Base-by-base conservation (phyloP, 2,888 invertebrate genomes). In the Melanargia galathea region DNA sequence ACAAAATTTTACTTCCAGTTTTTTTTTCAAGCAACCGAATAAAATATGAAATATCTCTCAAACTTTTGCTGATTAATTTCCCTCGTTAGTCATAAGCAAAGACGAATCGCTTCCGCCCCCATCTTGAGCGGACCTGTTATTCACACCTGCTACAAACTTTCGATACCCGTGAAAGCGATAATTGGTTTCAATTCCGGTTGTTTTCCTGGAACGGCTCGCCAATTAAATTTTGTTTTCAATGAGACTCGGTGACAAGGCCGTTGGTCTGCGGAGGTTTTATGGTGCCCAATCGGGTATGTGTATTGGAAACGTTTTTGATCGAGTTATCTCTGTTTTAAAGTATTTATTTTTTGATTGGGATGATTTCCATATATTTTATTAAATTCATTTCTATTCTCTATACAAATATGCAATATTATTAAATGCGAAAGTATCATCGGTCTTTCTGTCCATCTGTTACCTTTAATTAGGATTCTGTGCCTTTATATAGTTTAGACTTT, bases 141-240 rank as follows among this genome's bases (percentile, higher is more conserved):
- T 78, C 80, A 79, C 87, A 88, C 87, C 87, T 88, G 87, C 81
- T 82, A 78, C 87, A 76, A 85, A 87, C 86, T 86, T 86, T 86
- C 85, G 85, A 85, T 86, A 86, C 83, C 79, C 82, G 79, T 83
- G 87, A 83, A 84, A 87, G 84, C 87, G 86, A 84, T 87, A 87
- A 88, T 88, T 88, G 88, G 85, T 86, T 86, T 84, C 86, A 79
- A 86, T 84, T 83, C 73, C 81, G 80, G 80, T 84, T 87, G 86
- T 88, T 87, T 86, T 83, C 76, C 72, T 81, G 78, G 81, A 86
- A 83, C 81, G 81, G 83, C 76, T 75, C 75, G 70, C 79, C 86
- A 84, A 87, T 87, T 88, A 86, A 86, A 87, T 84, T 83, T 84
- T 83, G 83, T 85, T 83, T 78, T 78, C 75, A 76, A 74, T 16